A percentile compares a stretch with the other conserved stretches of the same genome.
Evolutionary conservation across 2,113 vertebrate species (phyloP).

Genomic region (Ailurus styani): DNA sequence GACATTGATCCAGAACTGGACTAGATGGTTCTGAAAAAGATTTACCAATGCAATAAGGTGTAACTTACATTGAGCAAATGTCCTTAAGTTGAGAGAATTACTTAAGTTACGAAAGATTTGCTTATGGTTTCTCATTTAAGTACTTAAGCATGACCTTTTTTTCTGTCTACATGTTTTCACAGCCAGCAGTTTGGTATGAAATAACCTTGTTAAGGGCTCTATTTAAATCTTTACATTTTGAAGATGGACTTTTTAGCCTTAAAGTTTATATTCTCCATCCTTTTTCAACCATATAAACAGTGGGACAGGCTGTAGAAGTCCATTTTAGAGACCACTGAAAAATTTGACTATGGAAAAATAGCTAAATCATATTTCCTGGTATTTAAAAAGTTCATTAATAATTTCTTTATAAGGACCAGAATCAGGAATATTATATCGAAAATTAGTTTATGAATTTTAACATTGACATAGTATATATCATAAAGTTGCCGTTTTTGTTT

Average conservation of each 20-base stretch:
- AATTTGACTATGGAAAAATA: background rate
- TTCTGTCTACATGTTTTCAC: slow-evolving; percentile 45
- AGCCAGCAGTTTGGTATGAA: slow-evolving; percentile 35
- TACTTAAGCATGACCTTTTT: slow-evolving; percentile 33
- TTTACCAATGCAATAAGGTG: slow-evolving; percentile 14
- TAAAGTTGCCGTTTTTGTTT: slow-evolving; percentile 13
- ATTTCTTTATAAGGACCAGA: slow-evolving; percentile 42
- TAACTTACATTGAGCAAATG: background rate
- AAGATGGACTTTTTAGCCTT: slow-evolving; percentile 56
- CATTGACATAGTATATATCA: background rate
- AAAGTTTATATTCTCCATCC: slow-evolving; percentile 38
- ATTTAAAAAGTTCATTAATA: slow-evolving; percentile 31
- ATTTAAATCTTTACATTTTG: slow-evolving; percentile 56
- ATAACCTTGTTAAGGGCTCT: slow-evolving; percentile 54
- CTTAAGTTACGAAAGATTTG: slow-evolving; percentile 18
- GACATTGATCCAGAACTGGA: slow-evolving; percentile 38
- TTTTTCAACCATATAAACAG: slow-evolving; percentile 52
- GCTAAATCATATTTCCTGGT: slow-evolving; percentile 36
- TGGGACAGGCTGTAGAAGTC: background rate
- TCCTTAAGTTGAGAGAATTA: slow-evolving; percentile 35
- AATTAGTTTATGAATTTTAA: slow-evolving; percentile 21
- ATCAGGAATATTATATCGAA: slow-evolving; percentile 13
- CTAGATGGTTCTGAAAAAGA: slow-evolving; percentile 28
- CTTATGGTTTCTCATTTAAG: background rate
- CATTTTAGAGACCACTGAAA: slow-evolving; percentile 45